Base-by-base conservation (phyloP, 2,797 vertebrate genomes). In the Chanos chanos region DNA sequence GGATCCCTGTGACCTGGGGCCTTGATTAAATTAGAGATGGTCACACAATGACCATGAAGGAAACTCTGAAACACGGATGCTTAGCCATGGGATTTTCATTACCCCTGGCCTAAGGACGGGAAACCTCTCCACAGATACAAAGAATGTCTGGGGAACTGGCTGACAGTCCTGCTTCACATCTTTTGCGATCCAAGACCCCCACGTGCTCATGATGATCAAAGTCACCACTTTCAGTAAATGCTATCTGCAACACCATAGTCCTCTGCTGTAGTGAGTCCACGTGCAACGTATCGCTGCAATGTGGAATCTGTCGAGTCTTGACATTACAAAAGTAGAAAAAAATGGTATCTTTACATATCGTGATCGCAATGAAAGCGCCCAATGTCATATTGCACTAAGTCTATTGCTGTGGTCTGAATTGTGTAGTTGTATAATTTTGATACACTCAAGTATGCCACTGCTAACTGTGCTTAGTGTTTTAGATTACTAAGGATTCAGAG, bases 1-100 rank as follows among this genome's bases (percentile, higher is more conserved):
- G 68, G 56, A 59, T 71, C 68, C 61, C 64, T 15, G 68, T 82
- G 78, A 79, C 75, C 73, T 71, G 36, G 68, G 72, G 64, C 64
- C 25, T 59, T 67, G 65, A 75, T 79, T 77, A 54, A 81, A 82
- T 85, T 78, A 77, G 66, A 74, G 50, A 72, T 67, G 69, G 68
- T 67, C 49, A 59, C 67, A 66, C 69, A 77, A 73, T 69, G 72
- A 72, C 62, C 65, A 60, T 68, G 64, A 75, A 75, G 61, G 56
- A 51, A 57, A 40, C 64, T 66, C 53, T 76, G 28, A 57, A 63
- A 72, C 59, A 47, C 56, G 36, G 70, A 85, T 41, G 61, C 71
- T 45, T 54, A 43, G 66, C 76, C 80, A 84, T 73, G 70, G 68
- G 77, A 76, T 76, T 81, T 78, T 77, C 53, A 81, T 86, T 84